Base-by-base conservation (phyloP, 2,113 vertebrate genomes). In the Nansenia antarctica region DNA sequence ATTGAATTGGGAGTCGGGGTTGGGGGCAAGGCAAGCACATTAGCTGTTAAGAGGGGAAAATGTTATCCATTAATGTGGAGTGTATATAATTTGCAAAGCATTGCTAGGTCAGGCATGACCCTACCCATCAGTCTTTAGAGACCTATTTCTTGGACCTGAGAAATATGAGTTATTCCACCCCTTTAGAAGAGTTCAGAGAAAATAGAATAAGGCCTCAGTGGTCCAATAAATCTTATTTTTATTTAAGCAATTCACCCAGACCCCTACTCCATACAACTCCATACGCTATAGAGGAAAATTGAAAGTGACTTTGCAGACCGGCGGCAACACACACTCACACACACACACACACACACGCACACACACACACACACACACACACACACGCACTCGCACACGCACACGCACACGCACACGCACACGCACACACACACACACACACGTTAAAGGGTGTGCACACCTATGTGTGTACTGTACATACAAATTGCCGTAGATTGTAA, bases 141-240 rank as follows among this genome's bases (percentile, higher is more conserved):
- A 45, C 34, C 30, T 77, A 35, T 73, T 63, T 59, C 54, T 76
- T 80, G 73, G 64, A 63, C 64, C 63, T 69, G 47, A 73, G 70
- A 75, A 74, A 76, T 57, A 68, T 72, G 67, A 80, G 62, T 74
- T 80, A 52, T 83, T 81, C 55, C 65, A 68, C 66, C 68, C 63
- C 62, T 70, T 69, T 52, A 64, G 70, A 72, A 27, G 63, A 74
- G 67, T 79, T 76, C 52, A 74, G 57, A 74, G 70, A 79, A 79
- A 82, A 73, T 35, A 79, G 70, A 87, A 83, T 64, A 61, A 74
- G 49, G 67, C 49, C 81, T 76, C 80, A 47, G 67, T 24, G 66
- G 74, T 76, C 63, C 69, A 74, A 78, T 86, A 86, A 85, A 85
- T 78, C 54, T 77, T 34, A 5, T 20, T 83, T 85, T 79, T 80